phyloP scores from a whole-genome alignment of 2,797 vertebrate species.

The Peromyscus nudipes region DNA sequence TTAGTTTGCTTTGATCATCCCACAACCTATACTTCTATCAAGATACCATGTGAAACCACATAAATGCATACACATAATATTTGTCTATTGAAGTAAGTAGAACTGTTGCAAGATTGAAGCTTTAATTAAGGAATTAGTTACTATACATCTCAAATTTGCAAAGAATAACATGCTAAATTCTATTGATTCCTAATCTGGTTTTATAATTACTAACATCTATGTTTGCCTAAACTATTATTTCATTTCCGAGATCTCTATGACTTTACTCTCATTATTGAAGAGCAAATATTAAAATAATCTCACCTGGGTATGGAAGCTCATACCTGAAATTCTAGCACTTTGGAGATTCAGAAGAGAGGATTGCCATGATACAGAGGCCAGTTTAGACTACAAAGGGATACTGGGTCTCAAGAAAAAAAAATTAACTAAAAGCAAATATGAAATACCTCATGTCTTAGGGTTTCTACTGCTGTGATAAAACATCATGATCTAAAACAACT shows the following conservation, averaged over 20 bases:
- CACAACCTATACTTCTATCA: neutral
- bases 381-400: neutral
- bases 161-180: neutral
- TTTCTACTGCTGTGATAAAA: neutral
- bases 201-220: neutral
- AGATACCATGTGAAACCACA: neutral
- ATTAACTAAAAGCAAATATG: neutral
- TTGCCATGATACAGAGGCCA: neutral
- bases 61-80: neutral
- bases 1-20: neutral
- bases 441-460: neutral
- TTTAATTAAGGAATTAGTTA: neutral
- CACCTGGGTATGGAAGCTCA: neutral
- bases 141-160: neutral
- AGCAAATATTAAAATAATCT: neutral
- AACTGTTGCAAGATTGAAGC: neutral
- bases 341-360: neutral
- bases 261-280: neutral
- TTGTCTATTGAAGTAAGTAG: neutral
- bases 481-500: neutral
- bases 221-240: neutral
- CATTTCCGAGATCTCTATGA: neutral
- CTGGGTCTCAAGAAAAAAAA: neutral
- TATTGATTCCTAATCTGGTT: neutral
- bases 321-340: neutral